Conservation (phyloP, 2,888 invertebrate genomes). For the Ophion obscuratus region DNA sequence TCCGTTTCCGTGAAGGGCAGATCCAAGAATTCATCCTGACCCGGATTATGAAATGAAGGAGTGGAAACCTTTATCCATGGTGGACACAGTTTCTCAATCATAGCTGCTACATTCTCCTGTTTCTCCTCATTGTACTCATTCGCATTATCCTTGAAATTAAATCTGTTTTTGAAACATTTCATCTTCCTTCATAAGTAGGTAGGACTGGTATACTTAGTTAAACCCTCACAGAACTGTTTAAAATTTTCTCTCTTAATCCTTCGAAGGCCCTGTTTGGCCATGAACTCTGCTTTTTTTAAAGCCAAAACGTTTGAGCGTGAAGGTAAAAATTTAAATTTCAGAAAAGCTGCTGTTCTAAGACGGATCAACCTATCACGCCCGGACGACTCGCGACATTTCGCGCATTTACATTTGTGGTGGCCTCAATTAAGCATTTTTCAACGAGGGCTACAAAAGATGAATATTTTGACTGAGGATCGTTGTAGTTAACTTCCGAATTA, state of each 20-base stretch:
- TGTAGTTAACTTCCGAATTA: not conserved
- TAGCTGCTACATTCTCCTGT: not conserved
- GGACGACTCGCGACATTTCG: no score
- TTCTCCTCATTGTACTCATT: constrained; percentile 32
- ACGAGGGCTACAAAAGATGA: not conserved
- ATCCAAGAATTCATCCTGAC: constrained; percentile 1
- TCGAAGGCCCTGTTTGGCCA: constrained; percentile 11
- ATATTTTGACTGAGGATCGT: constrained; percentile 4
- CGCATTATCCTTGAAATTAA: constrained; percentile 22
- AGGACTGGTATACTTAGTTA: constrained; percentile 30
- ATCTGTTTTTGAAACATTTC: constrained; percentile 50
- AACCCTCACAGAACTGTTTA: constrained; percentile 15
- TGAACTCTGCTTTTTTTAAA: constrained; percentile 19
- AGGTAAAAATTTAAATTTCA: not conserved
- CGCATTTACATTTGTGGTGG: not conserved
- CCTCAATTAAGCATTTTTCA: constrained; percentile 16
- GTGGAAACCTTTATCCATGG: not conserved
- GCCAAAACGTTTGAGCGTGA: not conserved
- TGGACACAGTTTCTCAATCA: constrained; percentile 6
- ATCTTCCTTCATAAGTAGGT: constrained; percentile 41
- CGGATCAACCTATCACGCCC: constrained; percentile 12
- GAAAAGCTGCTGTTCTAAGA: constrained; percentile 16
- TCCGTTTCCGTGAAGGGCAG: not conserved
- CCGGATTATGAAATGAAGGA: not conserved
- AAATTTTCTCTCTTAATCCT: constrained; percentile 38